These are phyloP conservation scores for Struthidea cinerea DNA, from an alignment of 2,113 vertebrate species.

Conservation along the genomic window DNA sequence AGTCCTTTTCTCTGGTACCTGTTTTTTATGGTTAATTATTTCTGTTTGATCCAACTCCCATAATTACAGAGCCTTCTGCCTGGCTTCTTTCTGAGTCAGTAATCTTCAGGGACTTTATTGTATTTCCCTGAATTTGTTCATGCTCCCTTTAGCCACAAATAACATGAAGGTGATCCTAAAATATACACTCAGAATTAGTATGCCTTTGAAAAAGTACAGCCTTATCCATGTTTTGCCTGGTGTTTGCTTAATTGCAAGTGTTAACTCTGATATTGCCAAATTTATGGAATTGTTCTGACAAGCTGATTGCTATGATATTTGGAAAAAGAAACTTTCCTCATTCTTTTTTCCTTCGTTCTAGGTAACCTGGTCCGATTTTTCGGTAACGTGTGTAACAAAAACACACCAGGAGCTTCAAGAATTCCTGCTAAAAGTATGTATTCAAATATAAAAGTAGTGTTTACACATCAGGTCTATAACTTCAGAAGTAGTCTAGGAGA, in stretches of 20 bases:
- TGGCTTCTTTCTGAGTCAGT: background rate
- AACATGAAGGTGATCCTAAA: background rate
- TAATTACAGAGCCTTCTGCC: background rate
- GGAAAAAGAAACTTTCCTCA: background rate
- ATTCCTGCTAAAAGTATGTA: conserved; percentile 88
- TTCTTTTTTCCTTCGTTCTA: conserved; percentile 60
- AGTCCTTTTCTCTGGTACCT: background rate
- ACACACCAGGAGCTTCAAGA: conserved; percentile 90
- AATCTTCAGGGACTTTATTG: background rate
- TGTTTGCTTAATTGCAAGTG: background rate
- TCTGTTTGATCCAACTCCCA: background rate
- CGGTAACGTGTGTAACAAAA: conserved; percentile 87
- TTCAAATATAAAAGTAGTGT: background rate
- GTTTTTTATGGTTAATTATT: background rate
- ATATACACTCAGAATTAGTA: background rate
- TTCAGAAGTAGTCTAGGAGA: background rate
- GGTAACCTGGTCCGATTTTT: conserved; percentile 91
- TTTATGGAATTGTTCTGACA: background rate
- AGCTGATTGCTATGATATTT: background rate
- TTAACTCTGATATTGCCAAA: background rate
- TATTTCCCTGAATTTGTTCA: background rate
- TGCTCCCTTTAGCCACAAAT: background rate
- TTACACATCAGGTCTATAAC: background rate
- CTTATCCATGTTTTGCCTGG: background rate
- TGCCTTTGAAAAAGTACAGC: background rate